Evolutionary conservation across 2,113 vertebrate genomes (phyloP), one percentile per base, ranked within the genome.

Genomic region (Gasterosteus nipponicus): DNA sequence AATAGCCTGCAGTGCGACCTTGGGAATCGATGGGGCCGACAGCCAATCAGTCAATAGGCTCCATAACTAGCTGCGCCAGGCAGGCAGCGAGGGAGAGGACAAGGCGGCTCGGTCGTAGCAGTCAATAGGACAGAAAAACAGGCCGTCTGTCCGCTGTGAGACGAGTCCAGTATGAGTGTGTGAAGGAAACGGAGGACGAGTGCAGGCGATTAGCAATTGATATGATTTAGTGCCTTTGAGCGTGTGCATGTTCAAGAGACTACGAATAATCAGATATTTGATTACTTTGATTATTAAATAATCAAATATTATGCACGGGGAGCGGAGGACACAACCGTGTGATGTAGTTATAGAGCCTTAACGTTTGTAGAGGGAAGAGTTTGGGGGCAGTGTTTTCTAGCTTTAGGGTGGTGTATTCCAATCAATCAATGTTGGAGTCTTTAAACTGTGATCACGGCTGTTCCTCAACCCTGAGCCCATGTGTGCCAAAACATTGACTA

Each of bases 11-110:
- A 78, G 72, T 22, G 42, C 54, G 64, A 87, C 90, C 86, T 80
- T 76, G 61, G 85, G 39, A 78, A 90, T 92, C 87, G 65, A 93
- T 92, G 38, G 22, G 19, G 69, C 63, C 47, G 77, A 86, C 87
- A 86, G 82, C 79, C 87, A 42, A 92, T 93, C 90, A 81, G 79
- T 92, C 92, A 90, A 79, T 77, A 76, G 77, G 46, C 65, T 80
- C 75, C 80, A 77, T 81, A 89, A 89, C 81, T 80, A 89, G 82
- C 84, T 68, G 62, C 33, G 54, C 73, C 66, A 54, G 71, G 67
- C 58, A 39, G 78, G 38, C 64, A 66, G 65, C 59, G 35, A 1
- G 31, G 66, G 51, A 72, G 62, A 31, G 71, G 70, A 53, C 80
- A 69, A 72, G 70, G 62, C 3, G 33, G 33, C 22, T 35, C 47